These are phyloP conservation scores for Gymnodraco acuticeps DNA, from an alignment of 2,797 vertebrate genomes.

Conservation along the genomic window DNA sequence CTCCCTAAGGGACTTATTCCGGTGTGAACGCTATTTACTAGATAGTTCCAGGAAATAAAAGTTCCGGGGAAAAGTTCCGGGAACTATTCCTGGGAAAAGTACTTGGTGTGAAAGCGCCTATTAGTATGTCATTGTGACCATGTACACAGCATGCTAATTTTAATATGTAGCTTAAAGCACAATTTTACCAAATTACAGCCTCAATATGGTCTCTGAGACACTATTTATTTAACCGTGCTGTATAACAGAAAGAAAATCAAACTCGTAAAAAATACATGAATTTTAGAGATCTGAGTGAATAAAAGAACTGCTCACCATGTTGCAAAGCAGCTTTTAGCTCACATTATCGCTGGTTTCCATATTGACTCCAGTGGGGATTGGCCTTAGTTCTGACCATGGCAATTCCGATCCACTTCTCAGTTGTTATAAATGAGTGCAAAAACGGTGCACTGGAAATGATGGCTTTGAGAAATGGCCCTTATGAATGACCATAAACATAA, in stretches of 20 bases:
- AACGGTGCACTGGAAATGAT: conserved; percentile 38
- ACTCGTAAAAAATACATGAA: too few species aligned
- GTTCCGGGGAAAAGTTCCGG: too few species aligned
- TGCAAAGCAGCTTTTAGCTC: conserved; percentile 1
- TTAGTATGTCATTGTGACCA: not conserved
- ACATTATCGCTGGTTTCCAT: conserved; percentile 34
- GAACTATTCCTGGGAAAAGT: too few species aligned
- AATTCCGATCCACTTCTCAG: conserved; percentile 40
- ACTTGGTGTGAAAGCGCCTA: too few species aligned
- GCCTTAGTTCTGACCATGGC: conserved; percentile 52
- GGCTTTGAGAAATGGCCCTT: conserved; percentile 48
- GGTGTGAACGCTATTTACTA: too few species aligned
- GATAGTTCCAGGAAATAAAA: too few species aligned
- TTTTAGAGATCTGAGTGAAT: conserved; percentile 1
- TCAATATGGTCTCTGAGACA: not conserved
- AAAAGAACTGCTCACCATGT: not conserved
- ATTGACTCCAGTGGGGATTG: conserved; percentile 37
- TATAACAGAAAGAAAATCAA: not conserved
- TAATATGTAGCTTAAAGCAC: not conserved
- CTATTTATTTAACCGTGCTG: not conserved
- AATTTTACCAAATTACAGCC: not conserved
- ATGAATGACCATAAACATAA: conserved; percentile 68
- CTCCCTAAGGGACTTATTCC: too few species aligned
- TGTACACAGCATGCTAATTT: too few species aligned
- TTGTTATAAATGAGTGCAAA: conserved; percentile 49